phyloP scores from a whole-genome alignment of 2,113 vertebrate species.

The Callithrix jacchus region DNA sequence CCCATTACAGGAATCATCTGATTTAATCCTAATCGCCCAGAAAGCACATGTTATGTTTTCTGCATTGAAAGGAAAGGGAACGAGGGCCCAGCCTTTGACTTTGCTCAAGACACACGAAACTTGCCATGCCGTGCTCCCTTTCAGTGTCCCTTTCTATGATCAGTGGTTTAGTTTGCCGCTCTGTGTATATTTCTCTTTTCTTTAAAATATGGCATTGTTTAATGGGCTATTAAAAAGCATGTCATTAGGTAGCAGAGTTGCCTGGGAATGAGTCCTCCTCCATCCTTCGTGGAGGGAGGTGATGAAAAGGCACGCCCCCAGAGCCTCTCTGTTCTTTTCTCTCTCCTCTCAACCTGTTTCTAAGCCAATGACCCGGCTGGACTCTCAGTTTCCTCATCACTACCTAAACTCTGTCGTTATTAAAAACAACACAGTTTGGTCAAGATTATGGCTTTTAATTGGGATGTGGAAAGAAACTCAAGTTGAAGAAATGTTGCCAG shows the following conservation, averaged over 20 bases:
- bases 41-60: background rate
- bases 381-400: background rate
- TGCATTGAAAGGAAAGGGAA: background rate
- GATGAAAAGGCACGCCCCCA: background rate
- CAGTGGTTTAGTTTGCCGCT: background rate
- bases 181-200: background rate
- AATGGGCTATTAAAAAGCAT: background rate
- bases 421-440: slow-evolving; percentile 31
- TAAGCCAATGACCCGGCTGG: background rate
- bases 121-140: background rate
- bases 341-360: background rate
- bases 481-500: slow-evolving; percentile 11
- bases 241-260: background rate
- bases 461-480: background rate
- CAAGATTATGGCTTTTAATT: slow-evolving; percentile 43
- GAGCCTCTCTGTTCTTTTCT: background rate
- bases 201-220: background rate
- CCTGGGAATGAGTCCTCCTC: background rate
- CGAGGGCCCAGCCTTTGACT: background rate
- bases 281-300: background rate
- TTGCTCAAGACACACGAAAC: background rate
- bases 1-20: background rate
- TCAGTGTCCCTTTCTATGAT: background rate
- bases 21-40: background rate
- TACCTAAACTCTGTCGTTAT: slow-evolving; percentile 28